phyloP scores from a whole-genome alignment of 2,888 invertebrate species.

The Melolontha melolontha region DNA sequence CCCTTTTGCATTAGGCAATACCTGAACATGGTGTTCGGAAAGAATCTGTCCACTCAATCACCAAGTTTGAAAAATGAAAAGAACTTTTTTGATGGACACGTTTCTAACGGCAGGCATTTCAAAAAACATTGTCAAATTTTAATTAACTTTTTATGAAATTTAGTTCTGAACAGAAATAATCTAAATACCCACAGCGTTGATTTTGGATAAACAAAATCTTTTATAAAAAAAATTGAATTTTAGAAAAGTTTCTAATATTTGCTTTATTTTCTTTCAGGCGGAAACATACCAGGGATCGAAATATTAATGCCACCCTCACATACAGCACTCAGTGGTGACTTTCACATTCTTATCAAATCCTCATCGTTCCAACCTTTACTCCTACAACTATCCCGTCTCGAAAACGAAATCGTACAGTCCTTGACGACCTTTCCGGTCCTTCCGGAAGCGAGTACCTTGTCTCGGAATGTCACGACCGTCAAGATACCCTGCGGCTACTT shows the following conservation, averaged over 20 bases:
- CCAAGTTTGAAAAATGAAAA: no score
- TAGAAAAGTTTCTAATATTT: background rate
- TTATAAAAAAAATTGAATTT: background rate
- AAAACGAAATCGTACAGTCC: constrained; percentile 61
- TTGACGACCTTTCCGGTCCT: constrained; percentile 62
- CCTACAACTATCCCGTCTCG: constrained; percentile 65
- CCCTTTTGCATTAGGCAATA: no score
- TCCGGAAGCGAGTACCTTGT: constrained; percentile 61
- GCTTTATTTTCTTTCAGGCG: constrained; percentile 54
- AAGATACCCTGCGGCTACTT: constrained; percentile 78
- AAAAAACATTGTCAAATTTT: no score
- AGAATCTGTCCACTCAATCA: no score
- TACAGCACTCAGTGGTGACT: constrained; percentile 83
- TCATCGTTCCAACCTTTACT: constrained; percentile 62
- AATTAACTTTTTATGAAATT: no score
- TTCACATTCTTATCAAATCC: constrained; percentile 75
- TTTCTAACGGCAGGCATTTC: no score
- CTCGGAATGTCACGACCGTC: constrained; percentile 60
- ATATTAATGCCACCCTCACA: constrained; percentile 76
- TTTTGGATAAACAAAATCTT: no score
- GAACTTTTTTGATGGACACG: no score
- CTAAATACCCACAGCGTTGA: no score
- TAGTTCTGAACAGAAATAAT: no score
- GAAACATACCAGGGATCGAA: constrained; percentile 59
- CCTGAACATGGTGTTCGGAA: no score